Percentiles rank a stretch among this genome's conserved stretches.
Evolutionary conservation across 2,797 vertebrate genomes (phyloP).

Genomic region (Pantherophis alleghaniensis): DNA sequence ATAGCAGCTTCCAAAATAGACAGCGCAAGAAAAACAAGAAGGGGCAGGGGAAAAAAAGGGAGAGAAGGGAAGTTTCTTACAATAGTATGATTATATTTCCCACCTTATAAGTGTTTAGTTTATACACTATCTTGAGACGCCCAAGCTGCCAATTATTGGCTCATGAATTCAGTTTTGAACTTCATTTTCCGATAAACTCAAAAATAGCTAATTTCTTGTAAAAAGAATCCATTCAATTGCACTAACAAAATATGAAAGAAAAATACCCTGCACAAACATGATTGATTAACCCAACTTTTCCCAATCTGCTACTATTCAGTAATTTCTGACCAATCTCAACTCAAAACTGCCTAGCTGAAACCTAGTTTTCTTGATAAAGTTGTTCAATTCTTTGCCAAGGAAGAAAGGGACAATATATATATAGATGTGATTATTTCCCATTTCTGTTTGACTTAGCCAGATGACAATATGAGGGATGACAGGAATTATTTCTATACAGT

Average conservation of each 20-base stretch:
- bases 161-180: neutral
- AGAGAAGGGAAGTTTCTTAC: neutral
- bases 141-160: neutral
- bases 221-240: neutral
- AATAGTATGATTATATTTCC: neutral
- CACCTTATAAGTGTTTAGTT: neutral
- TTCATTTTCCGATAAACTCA: neutral
- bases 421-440: neutral
- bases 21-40: neutral
- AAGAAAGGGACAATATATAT: neutral
- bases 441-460: neutral
- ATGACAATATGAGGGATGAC: neutral
- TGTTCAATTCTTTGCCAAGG: neutral
- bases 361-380: accelerated
- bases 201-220: neutral
- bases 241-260: neutral
- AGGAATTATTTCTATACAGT: neutral
- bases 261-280: neutral
- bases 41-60: neutral
- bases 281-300: neutral
- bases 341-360: neutral
- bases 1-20: neutral
- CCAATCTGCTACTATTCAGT: neutral
- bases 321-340: neutral
- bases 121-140: neutral